A percentile compares a stretch with the other conserved stretches of the same genome.
Conservation (phyloP, 2,888 invertebrate genomes). For the Sphaerophoria rueppellii region DNA sequence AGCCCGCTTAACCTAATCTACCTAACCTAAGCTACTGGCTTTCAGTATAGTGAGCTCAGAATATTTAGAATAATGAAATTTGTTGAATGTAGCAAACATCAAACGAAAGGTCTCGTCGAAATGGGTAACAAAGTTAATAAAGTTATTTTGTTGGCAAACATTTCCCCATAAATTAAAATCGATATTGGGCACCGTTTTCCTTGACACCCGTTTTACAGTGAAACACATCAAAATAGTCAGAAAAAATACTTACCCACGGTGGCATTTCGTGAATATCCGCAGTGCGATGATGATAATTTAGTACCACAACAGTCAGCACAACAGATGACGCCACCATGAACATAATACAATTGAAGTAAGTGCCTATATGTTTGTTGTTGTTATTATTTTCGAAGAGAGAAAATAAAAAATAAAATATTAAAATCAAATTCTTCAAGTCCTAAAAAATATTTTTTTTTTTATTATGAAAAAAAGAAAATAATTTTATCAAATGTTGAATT, state of each 20-base stretch:
- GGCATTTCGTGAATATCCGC: conserved; percentile 99
- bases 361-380: conserved; percentile 85
- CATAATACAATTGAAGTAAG: conserved; percentile 99
- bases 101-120: too few species aligned
- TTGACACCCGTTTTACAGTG: too few species aligned
- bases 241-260: conserved; percentile 91
- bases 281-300: conserved; percentile 98
- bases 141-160: too few species aligned
- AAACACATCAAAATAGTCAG: background rate
- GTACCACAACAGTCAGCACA: conserved; percentile 96
- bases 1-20: too few species aligned
- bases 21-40: too few species aligned
- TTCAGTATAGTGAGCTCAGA: too few species aligned
- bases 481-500: conserved; percentile 70
- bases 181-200: too few species aligned
- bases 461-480: conserved; percentile 36
- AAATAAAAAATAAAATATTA: conserved; percentile 60
- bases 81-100: too few species aligned
- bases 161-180: too few species aligned
- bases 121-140: too few species aligned
- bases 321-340: conserved; percentile 99
- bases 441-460: background rate
- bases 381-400: conserved; percentile 76
- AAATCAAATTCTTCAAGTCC: conserved; percentile 21
- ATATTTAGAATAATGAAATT: too few species aligned